Conservation (phyloP, 2,113 vertebrate genomes). For the Neotoma lepida region DNA sequence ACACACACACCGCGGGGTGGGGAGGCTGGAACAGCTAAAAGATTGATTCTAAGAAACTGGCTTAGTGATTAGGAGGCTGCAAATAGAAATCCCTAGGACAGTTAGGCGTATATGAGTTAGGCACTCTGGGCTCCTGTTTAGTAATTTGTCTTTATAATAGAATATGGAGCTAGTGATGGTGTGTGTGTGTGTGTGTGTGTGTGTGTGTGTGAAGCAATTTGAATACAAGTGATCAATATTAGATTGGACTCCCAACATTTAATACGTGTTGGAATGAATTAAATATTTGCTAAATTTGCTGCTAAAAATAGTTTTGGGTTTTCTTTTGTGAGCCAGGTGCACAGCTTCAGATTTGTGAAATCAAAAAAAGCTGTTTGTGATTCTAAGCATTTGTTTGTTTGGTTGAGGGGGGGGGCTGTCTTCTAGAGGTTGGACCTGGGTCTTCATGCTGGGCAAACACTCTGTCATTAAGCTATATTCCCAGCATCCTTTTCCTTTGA, state of each 20-base stretch:
- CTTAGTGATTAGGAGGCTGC: neutral
- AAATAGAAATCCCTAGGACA: neutral
- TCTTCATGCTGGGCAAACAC: neutral
- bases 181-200: neutral
- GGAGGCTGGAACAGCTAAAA: neutral
- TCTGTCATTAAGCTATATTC: neutral
- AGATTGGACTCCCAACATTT: neutral
- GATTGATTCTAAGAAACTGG: neutral
- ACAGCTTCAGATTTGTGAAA: conserved; percentile 47
- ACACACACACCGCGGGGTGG: no score
- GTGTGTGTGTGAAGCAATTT: neutral
- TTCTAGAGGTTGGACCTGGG: neutral
- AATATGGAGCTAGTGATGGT: neutral
- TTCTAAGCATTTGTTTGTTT: neutral
- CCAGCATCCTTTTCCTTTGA: neutral
- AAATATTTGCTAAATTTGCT: conserved; percentile 38
- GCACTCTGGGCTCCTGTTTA: neutral
- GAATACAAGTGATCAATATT: neutral
- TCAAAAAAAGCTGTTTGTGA: conserved; percentile 37
- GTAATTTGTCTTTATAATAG: conserved; percentile 32
- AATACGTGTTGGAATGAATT: neutral
- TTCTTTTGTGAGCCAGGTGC: neutral
- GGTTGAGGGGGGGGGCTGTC: neutral
- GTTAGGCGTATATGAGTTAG: neutral
- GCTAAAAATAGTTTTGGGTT: conserved; percentile 6